Percentiles rank a stretch among this genome's conserved stretches.
phyloP scores from a whole-genome alignment of 2,797 vertebrate species.

The Spheniscus humboldti region DNA sequence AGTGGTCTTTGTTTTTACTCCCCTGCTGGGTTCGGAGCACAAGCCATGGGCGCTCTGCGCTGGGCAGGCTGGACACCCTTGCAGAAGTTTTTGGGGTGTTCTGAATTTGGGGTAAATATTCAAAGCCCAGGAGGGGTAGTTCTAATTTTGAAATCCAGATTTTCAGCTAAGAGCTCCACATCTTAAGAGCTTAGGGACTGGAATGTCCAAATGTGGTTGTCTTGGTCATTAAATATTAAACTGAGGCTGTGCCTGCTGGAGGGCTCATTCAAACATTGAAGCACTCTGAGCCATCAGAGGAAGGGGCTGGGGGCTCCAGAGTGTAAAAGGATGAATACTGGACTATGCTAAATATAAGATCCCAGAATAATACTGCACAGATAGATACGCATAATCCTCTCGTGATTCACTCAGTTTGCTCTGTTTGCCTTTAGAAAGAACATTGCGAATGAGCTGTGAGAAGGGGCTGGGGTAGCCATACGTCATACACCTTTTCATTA shows the following conservation, averaged over 20 bases:
- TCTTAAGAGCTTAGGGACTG: neutral
- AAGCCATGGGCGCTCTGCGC: fast-evolving
- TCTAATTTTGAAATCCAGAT: neutral
- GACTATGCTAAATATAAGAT: neutral
- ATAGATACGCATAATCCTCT: neutral
- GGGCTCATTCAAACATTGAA: neutral
- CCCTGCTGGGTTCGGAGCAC: neutral
- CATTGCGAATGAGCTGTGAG: neutral
- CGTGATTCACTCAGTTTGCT: neutral
- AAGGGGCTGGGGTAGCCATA: neutral
- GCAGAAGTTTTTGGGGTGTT: neutral
- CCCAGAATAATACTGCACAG: neutral
- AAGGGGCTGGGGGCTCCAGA: neutral
- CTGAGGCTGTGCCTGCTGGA: neutral
- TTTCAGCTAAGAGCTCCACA: neutral
- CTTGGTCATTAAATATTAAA: constrained; percentile 34
- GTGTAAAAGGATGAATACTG: neutral
- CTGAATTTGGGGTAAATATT: neutral
- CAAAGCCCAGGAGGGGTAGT: neutral
- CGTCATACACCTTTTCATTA: neutral
- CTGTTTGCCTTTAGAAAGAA: neutral
- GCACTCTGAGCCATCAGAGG: neutral
- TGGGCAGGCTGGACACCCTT: neutral
- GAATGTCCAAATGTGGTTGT: neutral
- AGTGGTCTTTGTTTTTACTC: neutral